These are phyloP conservation scores for Ophioderma brevispina DNA, from an alignment of 35 echinoderm and acorn worm species.

Conservation along the genomic window DNA sequence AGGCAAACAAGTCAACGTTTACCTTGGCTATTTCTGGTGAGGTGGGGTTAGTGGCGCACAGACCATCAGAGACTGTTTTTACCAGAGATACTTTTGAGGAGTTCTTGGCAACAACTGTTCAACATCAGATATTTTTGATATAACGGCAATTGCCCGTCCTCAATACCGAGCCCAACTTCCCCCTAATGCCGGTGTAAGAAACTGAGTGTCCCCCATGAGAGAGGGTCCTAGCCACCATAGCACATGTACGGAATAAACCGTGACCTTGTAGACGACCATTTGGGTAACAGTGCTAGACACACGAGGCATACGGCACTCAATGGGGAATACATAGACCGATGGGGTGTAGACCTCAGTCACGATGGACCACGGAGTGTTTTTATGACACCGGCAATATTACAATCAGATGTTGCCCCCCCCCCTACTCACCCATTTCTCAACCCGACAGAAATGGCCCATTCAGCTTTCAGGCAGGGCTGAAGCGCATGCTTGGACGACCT, in stretches of 20 bases:
- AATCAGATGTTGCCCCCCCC: background rate
- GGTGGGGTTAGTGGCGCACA: background rate
- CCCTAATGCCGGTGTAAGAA: background rate
- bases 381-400: too few relatives aligned
- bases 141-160: conserved; percentile 37
- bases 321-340: too few relatives aligned
- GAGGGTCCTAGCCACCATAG: too few relatives aligned
- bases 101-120: conserved; percentile 1
- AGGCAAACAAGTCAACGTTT: background rate
- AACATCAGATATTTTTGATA: background rate
- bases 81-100: conserved; percentile 1
- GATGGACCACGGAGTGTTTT: too few relatives aligned
- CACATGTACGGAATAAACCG: too few relatives aligned
- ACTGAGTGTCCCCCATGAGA: too few relatives aligned
- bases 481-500: conserved; percentile 2
- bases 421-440: conserved; percentile 12
- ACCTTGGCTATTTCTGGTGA: background rate
- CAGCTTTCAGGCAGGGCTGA: conserved; percentile 17
- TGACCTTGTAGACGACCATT: too few relatives aligned
- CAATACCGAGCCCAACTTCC: conserved; percentile 17
- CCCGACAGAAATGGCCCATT: conserved; percentile 19
- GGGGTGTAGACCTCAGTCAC: too few relatives aligned
- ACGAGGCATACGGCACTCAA: too few relatives aligned
- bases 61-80: background rate
- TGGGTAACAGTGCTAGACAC: too few relatives aligned